Base-by-base conservation (phyloP, 2,888 invertebrate species). In the Drosophila merina region DNA sequence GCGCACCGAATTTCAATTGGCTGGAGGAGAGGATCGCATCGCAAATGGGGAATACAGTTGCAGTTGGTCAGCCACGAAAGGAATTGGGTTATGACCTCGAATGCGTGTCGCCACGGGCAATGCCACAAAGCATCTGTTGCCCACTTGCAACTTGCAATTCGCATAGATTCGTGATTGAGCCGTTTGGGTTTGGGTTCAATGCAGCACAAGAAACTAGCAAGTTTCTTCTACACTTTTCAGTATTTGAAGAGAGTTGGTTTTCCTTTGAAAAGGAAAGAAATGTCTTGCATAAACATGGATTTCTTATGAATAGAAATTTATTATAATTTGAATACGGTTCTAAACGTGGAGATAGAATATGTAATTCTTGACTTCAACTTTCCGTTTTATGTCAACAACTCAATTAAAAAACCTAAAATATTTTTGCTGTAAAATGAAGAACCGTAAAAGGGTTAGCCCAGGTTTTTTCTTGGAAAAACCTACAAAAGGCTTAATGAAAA, bases 61-160 rank as follows among this genome's bases (percentile, higher is more conserved):
- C 58, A 26, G 36, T 51, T 49, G 52, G 60, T 47, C 51, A 38
- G 50, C 66, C 68, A 60, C 52, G 64, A 72, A 81, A 85, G 88
- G 85, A 89, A 89, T 80, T 89, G 86, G 88, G 88, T 89, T 89
- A 88, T 79, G 88, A 89, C 88, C 89, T 88, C 89, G 74, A 88
- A 89, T 86, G 88, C 89, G 89, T 88, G 86, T 79, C 78, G 77
- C 79, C 76, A 78, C 47, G 62, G 63, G 51, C 63, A 38, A 64
- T 31, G 62, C 63, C 45, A 40, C 54, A 62, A 50, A 49, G 57
- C 48, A 42, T 38, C 48, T 58, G 48, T 50, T 56, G n/a, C 26
- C 28, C 10, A 28, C 38, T 36, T 12, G 20, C 30, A 25, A 45
- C 40, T 44, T 57, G 25, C 57, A 33, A 12, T 33, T 50, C 44